Evolutionary conservation across 2,113 vertebrate genomes (phyloP).

Genomic region (Euleptes europaea): DNA sequence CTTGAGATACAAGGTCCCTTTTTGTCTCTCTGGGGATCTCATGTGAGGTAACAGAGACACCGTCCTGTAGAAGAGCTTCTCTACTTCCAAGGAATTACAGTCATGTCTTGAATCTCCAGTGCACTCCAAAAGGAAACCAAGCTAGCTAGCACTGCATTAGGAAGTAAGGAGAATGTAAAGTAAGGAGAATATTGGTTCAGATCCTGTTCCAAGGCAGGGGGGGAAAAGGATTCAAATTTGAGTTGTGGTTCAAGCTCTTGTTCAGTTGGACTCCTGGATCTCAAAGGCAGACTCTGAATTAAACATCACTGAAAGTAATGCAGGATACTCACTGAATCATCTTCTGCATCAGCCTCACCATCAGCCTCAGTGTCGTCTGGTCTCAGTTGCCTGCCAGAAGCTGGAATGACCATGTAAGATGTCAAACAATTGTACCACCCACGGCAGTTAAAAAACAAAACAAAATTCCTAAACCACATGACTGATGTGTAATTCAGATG

Average conservation of each 20-base stretch:
- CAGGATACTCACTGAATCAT: conserved; percentile 68
- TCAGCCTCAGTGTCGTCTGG: conserved; percentile 51
- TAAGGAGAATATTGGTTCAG: not conserved
- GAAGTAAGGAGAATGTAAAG: not conserved
- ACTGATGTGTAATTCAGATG: not conserved
- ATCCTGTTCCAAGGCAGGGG: not conserved
- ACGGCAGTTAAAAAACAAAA: not conserved
- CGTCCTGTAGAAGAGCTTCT: too few species aligned
- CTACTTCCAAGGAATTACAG: too few species aligned
- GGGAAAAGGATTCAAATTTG: not conserved
- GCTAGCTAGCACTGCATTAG: too few species aligned
- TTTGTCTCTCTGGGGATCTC: too few species aligned
- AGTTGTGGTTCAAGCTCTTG: not conserved
- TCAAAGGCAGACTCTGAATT: not conserved
- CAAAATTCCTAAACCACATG: not conserved
- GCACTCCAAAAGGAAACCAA: too few species aligned
- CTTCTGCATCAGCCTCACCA: conserved; percentile 58
- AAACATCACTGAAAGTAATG: not conserved
- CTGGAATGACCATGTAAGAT: conserved; percentile 55
- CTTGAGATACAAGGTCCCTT: too few species aligned
- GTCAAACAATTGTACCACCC: not conserved
- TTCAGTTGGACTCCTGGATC: not conserved
- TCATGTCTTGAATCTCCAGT: too few species aligned
- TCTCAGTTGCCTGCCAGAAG: conserved; percentile 71
- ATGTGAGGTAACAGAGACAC: too few species aligned